These are phyloP conservation scores for Listronotus bonariensis DNA, from an alignment of 1,140 invertebrate genomes.

Conservation along the genomic window DNA sequence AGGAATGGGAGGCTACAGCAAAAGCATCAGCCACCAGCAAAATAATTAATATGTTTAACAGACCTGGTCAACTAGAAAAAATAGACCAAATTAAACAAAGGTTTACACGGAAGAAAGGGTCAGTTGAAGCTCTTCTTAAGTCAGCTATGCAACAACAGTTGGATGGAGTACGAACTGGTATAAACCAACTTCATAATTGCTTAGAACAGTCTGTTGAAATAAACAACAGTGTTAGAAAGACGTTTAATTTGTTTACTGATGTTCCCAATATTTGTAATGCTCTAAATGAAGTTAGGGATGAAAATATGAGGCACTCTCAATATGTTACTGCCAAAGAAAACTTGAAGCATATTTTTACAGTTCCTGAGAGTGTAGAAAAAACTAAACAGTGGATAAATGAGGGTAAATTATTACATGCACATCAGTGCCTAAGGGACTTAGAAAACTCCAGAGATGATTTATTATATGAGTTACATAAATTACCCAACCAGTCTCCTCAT, in stretches of 20 bases:
- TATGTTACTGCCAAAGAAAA: constrained; percentile 98
- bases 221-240: constrained; percentile 63
- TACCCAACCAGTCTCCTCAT: constrained; percentile 86
- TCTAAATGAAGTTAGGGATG: constrained; percentile 84
- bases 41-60: constrained; percentile 91
- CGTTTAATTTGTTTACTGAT: constrained; percentile 67
- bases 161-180: constrained; percentile 91
- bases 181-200: constrained; percentile 86
- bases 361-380: constrained; percentile 94
- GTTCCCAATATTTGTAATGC: constrained; percentile 76
- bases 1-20: constrained; percentile 82
- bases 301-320: constrained; percentile 92
- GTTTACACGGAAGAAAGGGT: constrained; percentile 84
- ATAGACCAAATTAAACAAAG: constrained; percentile 86
- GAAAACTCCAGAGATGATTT: constrained; percentile 96
- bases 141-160: constrained; percentile 98
- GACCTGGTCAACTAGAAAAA: constrained; percentile 95
- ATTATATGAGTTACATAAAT: constrained; percentile 91
- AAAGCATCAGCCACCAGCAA: constrained; percentile 84
- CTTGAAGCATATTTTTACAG: constrained; percentile 96
- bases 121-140: constrained; percentile 95
- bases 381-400: constrained; percentile 94
- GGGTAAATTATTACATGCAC: constrained; percentile 92
- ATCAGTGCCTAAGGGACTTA: constrained; percentile 89
- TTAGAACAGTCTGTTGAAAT: constrained; percentile 85